Percentiles rank a stretch among this genome's conserved stretches.
Conservation (phyloP, 1,140 invertebrate species). For the Lineus longissimus region DNA sequence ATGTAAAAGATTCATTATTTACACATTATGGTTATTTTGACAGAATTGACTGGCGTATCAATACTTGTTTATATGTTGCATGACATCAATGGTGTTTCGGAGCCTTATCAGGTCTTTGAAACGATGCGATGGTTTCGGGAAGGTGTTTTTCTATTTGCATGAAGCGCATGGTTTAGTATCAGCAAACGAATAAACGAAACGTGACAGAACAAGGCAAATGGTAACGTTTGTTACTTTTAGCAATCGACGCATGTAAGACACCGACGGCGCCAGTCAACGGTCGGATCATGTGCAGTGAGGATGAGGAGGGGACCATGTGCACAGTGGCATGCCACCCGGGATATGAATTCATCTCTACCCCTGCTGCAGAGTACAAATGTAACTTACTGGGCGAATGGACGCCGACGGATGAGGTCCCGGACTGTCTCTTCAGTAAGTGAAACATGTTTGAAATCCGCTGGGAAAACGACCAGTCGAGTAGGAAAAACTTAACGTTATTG, state of each 20-base stretch:
- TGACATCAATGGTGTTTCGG: too few species aligned
- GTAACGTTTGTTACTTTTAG: slow-evolving; percentile 13
- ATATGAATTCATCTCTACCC: slow-evolving; percentile 60
- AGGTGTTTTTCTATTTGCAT: background rate
- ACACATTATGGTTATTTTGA: background rate
- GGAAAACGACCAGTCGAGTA: background rate
- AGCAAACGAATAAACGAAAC: background rate
- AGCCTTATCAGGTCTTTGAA: too few species aligned
- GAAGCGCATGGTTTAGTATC: background rate
- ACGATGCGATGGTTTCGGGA: too few species aligned
- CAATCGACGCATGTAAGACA: slow-evolving; percentile 22
- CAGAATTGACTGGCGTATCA: too few species aligned
- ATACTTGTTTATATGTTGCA: too few species aligned
- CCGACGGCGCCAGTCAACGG: slow-evolving; percentile 26
- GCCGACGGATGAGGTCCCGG: slow-evolving; percentile 65
- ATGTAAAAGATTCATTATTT: background rate
- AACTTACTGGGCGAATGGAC: slow-evolving; percentile 62
- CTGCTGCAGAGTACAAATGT: slow-evolving; percentile 66
- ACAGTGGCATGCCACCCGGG: slow-evolving; percentile 64
- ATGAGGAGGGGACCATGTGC: slow-evolving; percentile 53
- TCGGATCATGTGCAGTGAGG: slow-evolving; percentile 21
- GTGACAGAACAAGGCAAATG: background rate
- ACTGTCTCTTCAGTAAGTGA: slow-evolving; percentile 66
- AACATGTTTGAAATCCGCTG: background rate
- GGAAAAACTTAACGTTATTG: background rate